Conservation (phyloP, 2,113 vertebrate genomes). For the Alligator mississippiensis region DNA sequence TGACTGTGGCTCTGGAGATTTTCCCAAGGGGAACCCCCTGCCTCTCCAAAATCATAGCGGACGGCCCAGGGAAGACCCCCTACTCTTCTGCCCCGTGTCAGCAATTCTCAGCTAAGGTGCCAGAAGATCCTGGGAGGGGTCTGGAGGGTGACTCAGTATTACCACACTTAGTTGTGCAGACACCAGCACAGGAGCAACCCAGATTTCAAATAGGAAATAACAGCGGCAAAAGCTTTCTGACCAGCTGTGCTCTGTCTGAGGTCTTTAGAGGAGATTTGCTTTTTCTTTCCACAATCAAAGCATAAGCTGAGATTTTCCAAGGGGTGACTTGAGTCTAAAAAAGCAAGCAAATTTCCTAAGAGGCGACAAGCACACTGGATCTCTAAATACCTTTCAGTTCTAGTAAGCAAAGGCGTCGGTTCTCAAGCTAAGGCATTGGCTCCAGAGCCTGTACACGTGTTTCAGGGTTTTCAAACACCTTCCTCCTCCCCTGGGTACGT, state of each 20-base stretch:
- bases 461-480: not conserved
- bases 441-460: not conserved
- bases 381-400: not conserved
- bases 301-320: too few species aligned
- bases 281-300: too few species aligned
- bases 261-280: too few species aligned
- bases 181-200: too few species aligned
- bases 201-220: too few species aligned
- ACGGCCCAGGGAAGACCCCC: not conserved
- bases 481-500: not conserved
- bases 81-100: not conserved
- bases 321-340: too few species aligned
- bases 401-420: not conserved
- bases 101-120: too few species aligned
- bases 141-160: too few species aligned
- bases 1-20: not conserved
- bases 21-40: not conserved
- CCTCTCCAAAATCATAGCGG: not conserved
- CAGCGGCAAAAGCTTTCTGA: too few species aligned
- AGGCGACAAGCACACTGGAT: not conserved
- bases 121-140: too few species aligned
- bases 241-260: too few species aligned
- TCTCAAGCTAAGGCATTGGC: not conserved
- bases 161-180: too few species aligned
- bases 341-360: not conserved